Evolutionary conservation across 1,140 invertebrate species (phyloP), one percentile per base, ranked within the genome.

Genomic region (Elymnias hypermnestra): DNA sequence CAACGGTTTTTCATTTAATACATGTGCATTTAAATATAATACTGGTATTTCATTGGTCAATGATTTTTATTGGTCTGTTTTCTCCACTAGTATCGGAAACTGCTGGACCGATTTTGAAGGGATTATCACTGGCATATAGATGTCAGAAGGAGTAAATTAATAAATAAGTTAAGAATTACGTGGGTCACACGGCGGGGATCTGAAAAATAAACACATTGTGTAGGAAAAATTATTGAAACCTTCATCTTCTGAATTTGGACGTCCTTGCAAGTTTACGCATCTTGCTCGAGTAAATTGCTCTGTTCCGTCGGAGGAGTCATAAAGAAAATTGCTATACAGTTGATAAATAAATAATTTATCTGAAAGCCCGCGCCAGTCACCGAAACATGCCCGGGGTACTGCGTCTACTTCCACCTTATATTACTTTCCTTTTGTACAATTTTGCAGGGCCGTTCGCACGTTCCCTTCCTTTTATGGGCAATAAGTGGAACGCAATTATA

Each of bases 261-360:
- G 70, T 74, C 72, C 72, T 84, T 79, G 74, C 74, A 83, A 82
- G 72, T 84, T 73, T 76, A 83, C 76, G 78, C 76, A 83, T 83
- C 72, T 79, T 74, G 78, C 77, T 81, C 81, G 66, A 79, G 72
- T 68, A 83, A 85, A 85, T 85, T 85, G 76, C 81, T 83, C 69
- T 66, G 74, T 68, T 73, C 64, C 78, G 74, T 77, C 81, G 73
- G 76, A 82, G 76, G 81, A 85, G 81, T 85, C 78, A 76, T 85
- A 85, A 85, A 85, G 81, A 83, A 85, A 85, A 85, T 85, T 85
- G 82, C 82, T 77, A 83, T 83, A 83, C 78, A 83, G 74, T 85
- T 85, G 82, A 85, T 85, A 85, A 85, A 85, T 85, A 85, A 85
- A 85, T 85, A 85, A 85, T 85, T 83, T 83, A 85, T 85, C 75